Evolutionary conservation across 2,113 vertebrate genomes (phyloP).

Genomic region (Chamaetylas fuelleborni): DNA sequence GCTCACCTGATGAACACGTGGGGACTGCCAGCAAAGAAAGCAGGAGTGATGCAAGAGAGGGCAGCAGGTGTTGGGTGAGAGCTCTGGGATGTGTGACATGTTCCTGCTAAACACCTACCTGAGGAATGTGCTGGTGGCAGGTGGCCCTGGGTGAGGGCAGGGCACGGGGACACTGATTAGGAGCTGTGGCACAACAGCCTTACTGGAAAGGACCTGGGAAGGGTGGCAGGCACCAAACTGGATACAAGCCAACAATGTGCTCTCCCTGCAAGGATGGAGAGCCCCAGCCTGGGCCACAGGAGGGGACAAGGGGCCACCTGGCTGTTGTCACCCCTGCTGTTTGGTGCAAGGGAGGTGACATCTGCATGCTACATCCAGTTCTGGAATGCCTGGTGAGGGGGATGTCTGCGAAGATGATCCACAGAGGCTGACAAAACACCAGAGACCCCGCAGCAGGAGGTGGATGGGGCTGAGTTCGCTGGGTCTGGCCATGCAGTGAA

Average conservation of each 20-base stretch:
- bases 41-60: not conserved
- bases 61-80: not conserved
- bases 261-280: not conserved
- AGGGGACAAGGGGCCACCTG: fast-evolving
- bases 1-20: not conserved
- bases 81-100: not conserved
- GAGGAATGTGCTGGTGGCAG: not conserved
- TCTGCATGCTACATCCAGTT: fast-evolving
- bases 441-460: fast-evolving
- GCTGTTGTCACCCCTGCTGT: not conserved
- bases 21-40: not conserved
- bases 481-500: not conserved
- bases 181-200: not conserved
- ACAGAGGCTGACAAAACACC: not conserved
- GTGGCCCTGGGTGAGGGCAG: not conserved
- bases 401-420: not conserved
- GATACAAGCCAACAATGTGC: fast-evolving
- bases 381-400: not conserved
- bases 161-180: not conserved
- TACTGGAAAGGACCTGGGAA: not conserved
- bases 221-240: not conserved
- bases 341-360: not conserved
- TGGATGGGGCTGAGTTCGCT: not conserved
- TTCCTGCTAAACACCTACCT: not conserved
- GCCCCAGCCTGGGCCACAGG: not conserved